A percentile compares a stretch with the other conserved stretches of the same genome.
Conservation (phyloP, 1,140 invertebrate genomes). For the Aplysia californica region DNA sequence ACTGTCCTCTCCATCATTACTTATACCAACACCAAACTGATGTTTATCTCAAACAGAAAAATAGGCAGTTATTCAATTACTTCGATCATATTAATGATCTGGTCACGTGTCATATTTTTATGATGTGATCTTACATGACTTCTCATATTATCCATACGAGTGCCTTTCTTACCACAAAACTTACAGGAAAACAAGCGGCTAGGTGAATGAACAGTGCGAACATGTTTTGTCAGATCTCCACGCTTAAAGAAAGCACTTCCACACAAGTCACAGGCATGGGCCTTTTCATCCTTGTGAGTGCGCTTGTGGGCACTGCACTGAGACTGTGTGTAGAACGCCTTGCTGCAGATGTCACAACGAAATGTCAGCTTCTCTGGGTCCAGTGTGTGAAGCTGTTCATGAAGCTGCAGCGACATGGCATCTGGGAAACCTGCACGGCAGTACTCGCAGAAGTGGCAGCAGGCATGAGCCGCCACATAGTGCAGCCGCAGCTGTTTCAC, state of each 20-base stretch:
- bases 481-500: constrained; percentile 35
- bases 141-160: constrained; percentile 69
- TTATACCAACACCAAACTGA: too few relatives aligned
- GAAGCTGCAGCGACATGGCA: constrained; percentile 25
- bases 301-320: constrained; percentile 71
- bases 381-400: constrained; percentile 29
- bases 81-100: constrained; percentile 37
- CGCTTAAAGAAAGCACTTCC: constrained; percentile 64
- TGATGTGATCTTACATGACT: constrained; percentile 68
- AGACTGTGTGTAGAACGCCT: constrained; percentile 73
- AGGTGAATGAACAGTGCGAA: constrained; percentile 57
- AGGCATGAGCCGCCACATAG: constrained; percentile 30
- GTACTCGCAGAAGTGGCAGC: constrained; percentile 34
- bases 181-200: constrained; percentile 59
- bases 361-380: constrained; percentile 30
- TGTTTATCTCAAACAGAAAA: not conserved
- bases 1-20: not conserved
- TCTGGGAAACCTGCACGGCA: constrained; percentile 33
- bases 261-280: constrained; percentile 72
- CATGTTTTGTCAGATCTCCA: constrained; percentile 64
- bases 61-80: constrained; percentile 21
- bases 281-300: constrained; percentile 70
- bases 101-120: constrained; percentile 40
- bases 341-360: constrained; percentile 72
- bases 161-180: constrained; percentile 69